phyloP scores from a whole-genome alignment of 2,113 vertebrate species.

The Trogon melanurus region DNA sequence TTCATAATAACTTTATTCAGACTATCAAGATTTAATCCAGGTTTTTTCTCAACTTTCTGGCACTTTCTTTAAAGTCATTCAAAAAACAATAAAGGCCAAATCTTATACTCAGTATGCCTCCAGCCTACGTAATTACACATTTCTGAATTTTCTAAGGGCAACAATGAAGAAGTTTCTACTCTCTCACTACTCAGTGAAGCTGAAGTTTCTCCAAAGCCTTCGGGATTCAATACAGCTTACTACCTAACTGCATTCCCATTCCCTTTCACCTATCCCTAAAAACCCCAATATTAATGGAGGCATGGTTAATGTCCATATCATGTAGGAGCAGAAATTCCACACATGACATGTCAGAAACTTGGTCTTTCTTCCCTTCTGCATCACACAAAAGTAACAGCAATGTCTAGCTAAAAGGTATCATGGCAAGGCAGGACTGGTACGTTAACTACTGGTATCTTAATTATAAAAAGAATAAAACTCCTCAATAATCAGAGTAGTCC shows the following conservation, averaged over 20 bases:
- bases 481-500: not conserved
- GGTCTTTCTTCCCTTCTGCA: not conserved
- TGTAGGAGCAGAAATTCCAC: not conserved
- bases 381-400: not conserved
- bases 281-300: not conserved
- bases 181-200: not conserved
- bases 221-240: not conserved
- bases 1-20: not conserved
- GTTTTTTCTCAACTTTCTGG: not conserved
- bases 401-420: not conserved
- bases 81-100: not conserved
- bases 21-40: not conserved
- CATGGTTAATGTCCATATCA: not conserved
- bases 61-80: not conserved
- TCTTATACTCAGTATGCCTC: not conserved
- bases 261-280: not conserved
- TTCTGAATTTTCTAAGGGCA: constrained; percentile 32
- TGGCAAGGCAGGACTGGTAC: not conserved
- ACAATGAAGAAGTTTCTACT: constrained; percentile 11
- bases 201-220: constrained; percentile 22
- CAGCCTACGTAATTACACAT: not conserved
- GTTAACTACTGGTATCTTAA: not conserved
- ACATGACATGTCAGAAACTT: not conserved
- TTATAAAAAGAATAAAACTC: not conserved
- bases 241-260: not conserved